phyloP scores from a whole-genome alignment of 2,113 vertebrate genomes.

The Hemiprocne comata region DNA sequence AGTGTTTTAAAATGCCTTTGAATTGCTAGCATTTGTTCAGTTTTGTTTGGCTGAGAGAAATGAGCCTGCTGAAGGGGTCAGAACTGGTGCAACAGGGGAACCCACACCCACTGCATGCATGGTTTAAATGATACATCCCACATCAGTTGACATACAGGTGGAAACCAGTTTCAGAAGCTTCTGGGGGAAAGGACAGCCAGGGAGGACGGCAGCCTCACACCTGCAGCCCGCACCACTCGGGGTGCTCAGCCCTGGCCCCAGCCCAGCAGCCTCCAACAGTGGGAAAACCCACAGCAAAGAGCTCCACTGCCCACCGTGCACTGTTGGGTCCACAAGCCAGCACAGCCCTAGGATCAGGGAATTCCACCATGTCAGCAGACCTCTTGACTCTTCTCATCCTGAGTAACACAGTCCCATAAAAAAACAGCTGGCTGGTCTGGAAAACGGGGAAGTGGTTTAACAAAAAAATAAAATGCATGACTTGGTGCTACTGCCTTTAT shows the following conservation, averaged over 20 bases:
- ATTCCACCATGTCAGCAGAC: neutral
- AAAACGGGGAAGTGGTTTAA: neutral
- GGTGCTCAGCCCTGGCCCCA: neutral
- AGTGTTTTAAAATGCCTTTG: fast-evolving
- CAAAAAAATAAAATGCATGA: neutral
- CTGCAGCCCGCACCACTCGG: neutral
- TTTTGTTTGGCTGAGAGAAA: neutral
- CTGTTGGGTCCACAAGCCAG: fast-evolving
- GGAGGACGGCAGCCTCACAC: neutral
- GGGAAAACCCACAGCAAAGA: neutral
- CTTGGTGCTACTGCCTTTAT: neutral
- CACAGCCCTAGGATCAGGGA: neutral
- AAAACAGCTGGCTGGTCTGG: neutral
- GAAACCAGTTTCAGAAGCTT: neutral
- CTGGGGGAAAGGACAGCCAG: neutral
- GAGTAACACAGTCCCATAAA: neutral
- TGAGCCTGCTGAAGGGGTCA: neutral
- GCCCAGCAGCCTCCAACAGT: neutral
- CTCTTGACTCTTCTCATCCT: neutral
- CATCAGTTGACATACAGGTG: neutral
- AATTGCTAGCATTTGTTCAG: neutral
- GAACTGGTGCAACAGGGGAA: neutral
- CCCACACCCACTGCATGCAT: fast-evolving
- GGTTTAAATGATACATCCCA: neutral
- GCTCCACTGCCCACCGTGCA: fast-evolving